phyloP scores from a whole-genome alignment of 1,140 invertebrate genomes.

The Drosophila funebris region DNA sequence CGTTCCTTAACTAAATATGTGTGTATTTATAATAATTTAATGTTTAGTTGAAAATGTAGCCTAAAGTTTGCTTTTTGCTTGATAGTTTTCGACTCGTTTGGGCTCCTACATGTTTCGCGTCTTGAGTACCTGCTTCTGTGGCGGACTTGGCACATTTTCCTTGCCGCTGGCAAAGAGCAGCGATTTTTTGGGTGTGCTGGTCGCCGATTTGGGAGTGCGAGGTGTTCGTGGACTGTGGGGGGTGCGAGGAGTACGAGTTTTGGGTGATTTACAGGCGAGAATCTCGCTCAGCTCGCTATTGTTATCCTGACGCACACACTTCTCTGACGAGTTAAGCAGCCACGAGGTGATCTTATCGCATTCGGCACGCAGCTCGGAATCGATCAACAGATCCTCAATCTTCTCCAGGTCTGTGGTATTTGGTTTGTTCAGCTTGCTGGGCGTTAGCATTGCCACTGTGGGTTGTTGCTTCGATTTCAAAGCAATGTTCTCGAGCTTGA shows the following conservation, averaged over 20 bases:
- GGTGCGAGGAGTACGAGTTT: constrained; percentile 54
- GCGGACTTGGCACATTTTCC: constrained; percentile 78
- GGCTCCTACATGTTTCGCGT: constrained; percentile 68
- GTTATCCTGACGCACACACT: constrained; percentile 74
- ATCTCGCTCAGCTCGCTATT: constrained; percentile 69
- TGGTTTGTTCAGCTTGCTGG: constrained; percentile 59
- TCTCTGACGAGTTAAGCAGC: constrained; percentile 74
- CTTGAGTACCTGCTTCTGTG: constrained; percentile 81
- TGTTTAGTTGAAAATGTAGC: constrained; percentile 28
- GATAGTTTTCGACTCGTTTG: not conserved
- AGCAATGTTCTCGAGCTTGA: constrained; percentile 81
- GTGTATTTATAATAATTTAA: constrained; percentile 32
- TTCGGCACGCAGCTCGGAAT: constrained; percentile 75
- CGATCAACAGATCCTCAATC: constrained; percentile 74
- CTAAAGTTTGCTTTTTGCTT: constrained; percentile 25
- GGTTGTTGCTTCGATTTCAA: constrained; percentile 75
- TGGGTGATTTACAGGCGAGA: constrained; percentile 64
- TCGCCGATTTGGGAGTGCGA: constrained; percentile 60
- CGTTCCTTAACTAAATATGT: constrained; percentile 59
- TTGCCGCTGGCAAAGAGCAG: constrained; percentile 74
- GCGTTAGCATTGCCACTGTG: constrained; percentile 46
- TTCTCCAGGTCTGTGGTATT: constrained; percentile 80
- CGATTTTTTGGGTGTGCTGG: constrained; percentile 77
- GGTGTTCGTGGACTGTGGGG: constrained; percentile 69
- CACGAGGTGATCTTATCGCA: constrained; percentile 80